Evolutionary conservation across 2,797 vertebrate species (phyloP).

Genomic region (Poliocrania exsul): DNA sequence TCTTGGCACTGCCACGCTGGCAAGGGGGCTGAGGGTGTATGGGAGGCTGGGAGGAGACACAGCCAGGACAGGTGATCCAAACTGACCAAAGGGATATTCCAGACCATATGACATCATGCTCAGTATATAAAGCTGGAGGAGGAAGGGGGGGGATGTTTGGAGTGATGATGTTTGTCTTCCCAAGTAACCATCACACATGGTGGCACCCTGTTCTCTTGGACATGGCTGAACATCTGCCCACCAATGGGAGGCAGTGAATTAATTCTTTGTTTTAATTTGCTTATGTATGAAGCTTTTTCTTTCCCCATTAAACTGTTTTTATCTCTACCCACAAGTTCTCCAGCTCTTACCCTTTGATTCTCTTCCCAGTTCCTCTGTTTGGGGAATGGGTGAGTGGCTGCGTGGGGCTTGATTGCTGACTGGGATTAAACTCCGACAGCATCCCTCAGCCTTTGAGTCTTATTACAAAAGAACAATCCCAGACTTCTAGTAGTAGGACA

Average conservation of each 20-base stretch:
- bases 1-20: not conserved
- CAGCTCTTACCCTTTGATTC: not conserved
- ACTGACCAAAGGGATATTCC: not conserved
- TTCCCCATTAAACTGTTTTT: not conserved
- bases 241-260: not conserved
- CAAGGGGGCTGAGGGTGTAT: not conserved
- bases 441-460: not conserved
- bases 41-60: not conserved
- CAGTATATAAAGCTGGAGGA: not conserved
- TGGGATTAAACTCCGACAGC: not conserved
- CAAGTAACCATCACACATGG: not conserved
- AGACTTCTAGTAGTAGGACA: not conserved
- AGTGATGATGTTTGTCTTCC: not conserved
- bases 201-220: not conserved
- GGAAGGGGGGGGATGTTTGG: not conserved
- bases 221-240: not conserved
- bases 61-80: not conserved
- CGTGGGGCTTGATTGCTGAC: not conserved
- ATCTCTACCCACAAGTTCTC: not conserved
- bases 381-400: not conserved
- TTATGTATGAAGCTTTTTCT: not conserved
- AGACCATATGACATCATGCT: not conserved
- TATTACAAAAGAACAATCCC: not conserved
- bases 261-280: not conserved
- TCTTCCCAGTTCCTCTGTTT: not conserved